A percentile compares a stretch with the other conserved stretches of the same genome.
These are phyloP conservation scores for Leptatherina wallacei DNA, from an alignment of 2,797 vertebrate species.

Conservation along the genomic window DNA sequence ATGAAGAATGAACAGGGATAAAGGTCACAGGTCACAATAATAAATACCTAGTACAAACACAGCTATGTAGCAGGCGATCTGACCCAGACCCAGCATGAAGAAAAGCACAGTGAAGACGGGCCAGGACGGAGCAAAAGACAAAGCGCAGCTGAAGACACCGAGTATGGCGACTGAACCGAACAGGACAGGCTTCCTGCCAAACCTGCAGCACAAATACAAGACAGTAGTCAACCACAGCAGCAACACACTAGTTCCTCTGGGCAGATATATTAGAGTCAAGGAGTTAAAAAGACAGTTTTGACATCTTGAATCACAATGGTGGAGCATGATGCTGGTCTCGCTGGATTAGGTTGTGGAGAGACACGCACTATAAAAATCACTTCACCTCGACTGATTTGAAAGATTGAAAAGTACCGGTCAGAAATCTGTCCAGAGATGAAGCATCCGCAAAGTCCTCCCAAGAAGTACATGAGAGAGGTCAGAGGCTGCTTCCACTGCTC, in stretches of 20 bases:
- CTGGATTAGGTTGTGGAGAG: too few relatives aligned
- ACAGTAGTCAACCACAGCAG: neutral
- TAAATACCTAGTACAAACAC: constrained; percentile 62
- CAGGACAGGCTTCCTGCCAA: constrained; percentile 69
- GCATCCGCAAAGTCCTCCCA: constrained; percentile 59
- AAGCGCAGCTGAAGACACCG: constrained; percentile 37
- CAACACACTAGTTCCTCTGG: neutral
- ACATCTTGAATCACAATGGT: too few relatives aligned
- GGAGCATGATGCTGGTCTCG: too few relatives aligned
- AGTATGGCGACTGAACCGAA: constrained; percentile 26
- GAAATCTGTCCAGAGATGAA: constrained; percentile 64
- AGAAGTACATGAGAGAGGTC: constrained; percentile 54
- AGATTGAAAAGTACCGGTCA: constrained; percentile 52
- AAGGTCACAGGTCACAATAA: neutral
- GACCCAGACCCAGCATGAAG: constrained; percentile 60
- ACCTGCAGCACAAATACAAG: constrained; percentile 36
- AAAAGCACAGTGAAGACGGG: constrained; percentile 46
- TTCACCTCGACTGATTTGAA: too few relatives aligned
- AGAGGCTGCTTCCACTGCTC: constrained; percentile 69
- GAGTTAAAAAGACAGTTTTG: neutral
- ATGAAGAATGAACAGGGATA: neutral
- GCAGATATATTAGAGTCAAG: neutral
- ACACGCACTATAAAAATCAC: too few relatives aligned
- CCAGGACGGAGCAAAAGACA: constrained; percentile 60
- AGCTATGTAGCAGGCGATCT: constrained; percentile 46